Base-by-base conservation (phyloP, 2,113 vertebrate species). In the Grus americana region DNA sequence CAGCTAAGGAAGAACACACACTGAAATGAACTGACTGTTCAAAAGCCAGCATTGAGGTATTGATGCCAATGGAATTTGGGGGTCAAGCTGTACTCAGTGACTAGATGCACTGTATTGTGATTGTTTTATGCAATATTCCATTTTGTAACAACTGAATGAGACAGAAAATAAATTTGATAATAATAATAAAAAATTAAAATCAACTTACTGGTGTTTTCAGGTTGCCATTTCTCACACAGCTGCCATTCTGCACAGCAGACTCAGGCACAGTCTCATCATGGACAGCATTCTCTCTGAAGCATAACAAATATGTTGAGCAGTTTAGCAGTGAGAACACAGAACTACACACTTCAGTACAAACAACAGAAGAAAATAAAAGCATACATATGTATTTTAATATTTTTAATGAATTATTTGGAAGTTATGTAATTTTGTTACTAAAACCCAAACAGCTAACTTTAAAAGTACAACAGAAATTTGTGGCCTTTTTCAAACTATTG, bases 211-310 rank as follows among this genome's bases (percentile, higher is more conserved):
- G 93, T 90, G 90, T 98, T 95, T 98, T 98, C 72, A 97, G 92
- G 79, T 98, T 99, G 95, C 98, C 98, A 92, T 98, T 99, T 84
- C 98, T 98, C 36, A 98, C 97, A 84, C 97, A 98, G 23, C 79
- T 98, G 75, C 97, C 92, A 4, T 97, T 98, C 38, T 98, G 98
- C 44, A 74, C 97, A 93, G 98, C 91, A 42, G 98, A 96, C 59
- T 96, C 93, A 0, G 98, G 98, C n/a, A 95, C 97, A 91, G 97
- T 94, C 32, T 97, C 97, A 66, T 98, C 98, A 42, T 9, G 62
- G 34, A 86, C 90, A 57, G 90, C 85, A 79, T 97, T 98, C 92
- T 97, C 98, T 88, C 98, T 97, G 44, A 61, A 62, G 61, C 2
- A 6, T 29, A 93, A 88, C 15, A 85, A 90, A 67, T 10, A 79